Evolutionary conservation across 2,888 invertebrate genomes (phyloP).

Genomic region (Andrena hattorfiana): DNA sequence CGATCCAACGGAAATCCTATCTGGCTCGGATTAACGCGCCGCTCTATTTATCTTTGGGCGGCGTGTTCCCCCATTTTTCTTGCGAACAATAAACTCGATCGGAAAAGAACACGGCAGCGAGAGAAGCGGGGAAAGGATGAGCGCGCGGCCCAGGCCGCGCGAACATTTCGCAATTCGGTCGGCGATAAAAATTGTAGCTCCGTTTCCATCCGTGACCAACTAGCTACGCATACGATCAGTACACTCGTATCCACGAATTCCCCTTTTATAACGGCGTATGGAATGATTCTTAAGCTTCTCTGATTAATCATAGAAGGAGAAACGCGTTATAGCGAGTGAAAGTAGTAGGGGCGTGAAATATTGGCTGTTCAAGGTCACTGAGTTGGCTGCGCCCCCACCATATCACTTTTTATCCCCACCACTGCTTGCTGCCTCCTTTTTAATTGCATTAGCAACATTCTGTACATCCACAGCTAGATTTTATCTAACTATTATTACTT

Average conservation of each 20-base stretch:
- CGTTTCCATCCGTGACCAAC: conserved; percentile 58
- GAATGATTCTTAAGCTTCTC: neutral
- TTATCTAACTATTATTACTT: too few relatives aligned
- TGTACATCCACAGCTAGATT: too few relatives aligned
- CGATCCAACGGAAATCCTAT: conserved; percentile 38
- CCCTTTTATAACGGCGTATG: neutral
- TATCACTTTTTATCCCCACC: neutral
- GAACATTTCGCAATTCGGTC: conserved; percentile 51
- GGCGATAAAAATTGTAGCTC: conserved; percentile 48
- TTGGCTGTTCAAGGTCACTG: neutral
- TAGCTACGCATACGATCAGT: conserved; percentile 24
- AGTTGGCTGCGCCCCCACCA: neutral
- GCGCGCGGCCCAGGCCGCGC: neutral
- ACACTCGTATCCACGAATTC: conserved; percentile 17
- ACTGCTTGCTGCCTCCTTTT: neutral
- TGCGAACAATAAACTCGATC: conserved; percentile 14
- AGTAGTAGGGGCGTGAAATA: neutral
- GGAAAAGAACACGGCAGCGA: conserved; percentile 12
- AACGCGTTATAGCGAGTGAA: neutral
- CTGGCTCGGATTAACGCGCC: conserved; percentile 36
- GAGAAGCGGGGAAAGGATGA: conserved; percentile 8
- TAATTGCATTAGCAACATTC: too few relatives aligned
- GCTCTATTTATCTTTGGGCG: conserved; percentile 39
- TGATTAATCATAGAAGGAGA: neutral
- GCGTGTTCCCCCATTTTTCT: conserved; percentile 2